phyloP scores from a whole-genome alignment of 2,113 vertebrate species.

The Stegastes partitus region DNA sequence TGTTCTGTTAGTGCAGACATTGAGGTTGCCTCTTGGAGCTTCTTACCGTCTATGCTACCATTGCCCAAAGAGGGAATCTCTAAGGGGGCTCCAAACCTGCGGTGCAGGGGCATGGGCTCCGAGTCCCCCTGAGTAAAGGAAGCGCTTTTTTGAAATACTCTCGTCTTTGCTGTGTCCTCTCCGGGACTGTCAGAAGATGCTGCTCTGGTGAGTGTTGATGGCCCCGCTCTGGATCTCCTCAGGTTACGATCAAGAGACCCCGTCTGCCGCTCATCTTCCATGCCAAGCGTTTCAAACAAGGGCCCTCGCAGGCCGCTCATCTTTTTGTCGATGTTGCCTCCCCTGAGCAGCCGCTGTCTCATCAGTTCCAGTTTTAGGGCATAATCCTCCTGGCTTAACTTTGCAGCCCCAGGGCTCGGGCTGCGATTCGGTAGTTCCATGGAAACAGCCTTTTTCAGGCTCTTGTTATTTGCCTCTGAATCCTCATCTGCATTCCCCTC shows the following conservation, averaged over 20 bases:
- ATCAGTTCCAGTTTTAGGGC: conserved; percentile 93
- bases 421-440: conserved; percentile 89
- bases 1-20: conserved; percentile 88
- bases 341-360: conserved; percentile 91
- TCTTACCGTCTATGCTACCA: conserved; percentile 71
- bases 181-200: conserved; percentile 87
- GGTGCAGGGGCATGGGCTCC: conserved; percentile 89
- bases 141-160: conserved; percentile 90
- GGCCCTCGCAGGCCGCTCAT: conserved; percentile 95
- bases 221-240: conserved; percentile 77
- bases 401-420: conserved; percentile 87
- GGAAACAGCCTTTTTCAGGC: conserved; percentile 89
- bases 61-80: conserved; percentile 88
- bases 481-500: conserved; percentile 53
- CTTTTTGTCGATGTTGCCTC: conserved; percentile 88
- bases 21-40: conserved; percentile 89
- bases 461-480: conserved; percentile 62
- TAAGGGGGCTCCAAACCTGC: conserved; percentile 91
- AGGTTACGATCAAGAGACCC: conserved; percentile 72
- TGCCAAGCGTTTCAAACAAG: conserved; percentile 92
- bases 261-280: conserved; percentile 82
- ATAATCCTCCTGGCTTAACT: conserved; percentile 89
- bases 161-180: conserved; percentile 81
- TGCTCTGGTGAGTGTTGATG: conserved; percentile 82
- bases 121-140: conserved; percentile 93